These are phyloP conservation scores for Physella acuta DNA, from an alignment of 1,140 invertebrate species.

Conservation along the genomic window DNA sequence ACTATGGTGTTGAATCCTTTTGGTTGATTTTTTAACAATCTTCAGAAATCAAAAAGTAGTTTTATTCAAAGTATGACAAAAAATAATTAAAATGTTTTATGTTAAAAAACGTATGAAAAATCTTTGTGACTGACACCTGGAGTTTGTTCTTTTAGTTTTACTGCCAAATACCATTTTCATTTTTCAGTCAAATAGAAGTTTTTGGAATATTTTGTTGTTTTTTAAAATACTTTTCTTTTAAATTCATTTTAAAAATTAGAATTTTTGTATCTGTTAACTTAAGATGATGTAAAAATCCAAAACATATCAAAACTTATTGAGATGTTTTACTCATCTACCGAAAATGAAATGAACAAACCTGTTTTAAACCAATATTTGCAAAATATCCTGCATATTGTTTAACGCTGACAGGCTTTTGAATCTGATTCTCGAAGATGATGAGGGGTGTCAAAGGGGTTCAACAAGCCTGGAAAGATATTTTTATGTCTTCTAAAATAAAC, in stretches of 20 bases:
- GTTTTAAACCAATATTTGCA: conserved; percentile 83
- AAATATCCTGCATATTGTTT: conserved; percentile 69
- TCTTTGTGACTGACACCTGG: conserved; percentile 5
- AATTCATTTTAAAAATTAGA: no score
- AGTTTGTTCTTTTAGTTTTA: conserved; percentile 65
- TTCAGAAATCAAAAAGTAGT: background rate
- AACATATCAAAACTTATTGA: no score
- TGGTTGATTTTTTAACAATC: no score
- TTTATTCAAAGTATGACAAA: background rate
- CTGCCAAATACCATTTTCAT: conserved; percentile 76
- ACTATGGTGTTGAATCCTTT: background rate
- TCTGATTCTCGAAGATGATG: conserved; percentile 87
- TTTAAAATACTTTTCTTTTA: no score
- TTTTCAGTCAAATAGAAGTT: no score
- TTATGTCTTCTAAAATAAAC: no score
- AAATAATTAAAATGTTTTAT: background rate
- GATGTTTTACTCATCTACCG: no score
- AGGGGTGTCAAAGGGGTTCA: conserved; percentile 87
- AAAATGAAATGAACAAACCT: no score
- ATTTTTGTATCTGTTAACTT: no score
- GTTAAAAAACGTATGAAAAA: background rate
- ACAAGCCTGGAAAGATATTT: conserved; percentile 47
- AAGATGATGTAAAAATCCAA: no score
- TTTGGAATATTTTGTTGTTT: no score
- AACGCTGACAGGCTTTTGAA: conserved; percentile 72